Evolutionary conservation across 1,140 invertebrate species (phyloP), one percentile per base, ranked within the genome.

Genomic region (Drosophila arawakana): DNA sequence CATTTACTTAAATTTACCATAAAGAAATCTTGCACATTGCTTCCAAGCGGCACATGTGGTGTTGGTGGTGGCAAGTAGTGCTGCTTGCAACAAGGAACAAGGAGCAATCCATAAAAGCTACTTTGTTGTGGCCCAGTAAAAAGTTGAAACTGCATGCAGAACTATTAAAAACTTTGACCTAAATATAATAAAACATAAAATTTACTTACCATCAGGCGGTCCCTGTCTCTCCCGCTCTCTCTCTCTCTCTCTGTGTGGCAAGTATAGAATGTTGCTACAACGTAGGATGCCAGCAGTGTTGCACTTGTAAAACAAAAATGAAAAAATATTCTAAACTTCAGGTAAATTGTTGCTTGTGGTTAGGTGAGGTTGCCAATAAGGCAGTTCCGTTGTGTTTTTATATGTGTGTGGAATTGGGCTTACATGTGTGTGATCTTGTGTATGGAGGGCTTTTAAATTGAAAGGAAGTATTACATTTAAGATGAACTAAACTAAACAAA

Each of bases 81-180:
- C 18, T 52, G 21, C 57, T 41, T 52, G 61, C 47, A 63, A 43
- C 47, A 50, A 35, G 50, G 61, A 44, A 59, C 46, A 11, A 57
- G 50, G 62, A 44, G 69, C 46, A 11, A 57, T 78, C 66, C 67
- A 79, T 79, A 58, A 74, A 80, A 71, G 54, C 69, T 59, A 54
- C 49, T 61, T 57, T 71, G 74, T 61, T 62, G 59, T 47, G 50
- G 55, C 39, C 21, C 25, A 44, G 13, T 49, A 59, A 62, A 73
- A 77, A 73, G 70, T 77, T 73, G 18, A 62, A 30, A 78, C 77
- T 76, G 62, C 82, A 76, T 75, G 80, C 74, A 70, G 74, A 80
- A 75, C 83, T 88, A 88, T 83, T 88, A 83, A 75, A 88, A 88
- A 88, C 80, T 89, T 88, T 88, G 83, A 89, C 83, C 84, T 41